Base-by-base conservation (phyloP, 2,797 vertebrate species). In the Platalea minor region DNA sequence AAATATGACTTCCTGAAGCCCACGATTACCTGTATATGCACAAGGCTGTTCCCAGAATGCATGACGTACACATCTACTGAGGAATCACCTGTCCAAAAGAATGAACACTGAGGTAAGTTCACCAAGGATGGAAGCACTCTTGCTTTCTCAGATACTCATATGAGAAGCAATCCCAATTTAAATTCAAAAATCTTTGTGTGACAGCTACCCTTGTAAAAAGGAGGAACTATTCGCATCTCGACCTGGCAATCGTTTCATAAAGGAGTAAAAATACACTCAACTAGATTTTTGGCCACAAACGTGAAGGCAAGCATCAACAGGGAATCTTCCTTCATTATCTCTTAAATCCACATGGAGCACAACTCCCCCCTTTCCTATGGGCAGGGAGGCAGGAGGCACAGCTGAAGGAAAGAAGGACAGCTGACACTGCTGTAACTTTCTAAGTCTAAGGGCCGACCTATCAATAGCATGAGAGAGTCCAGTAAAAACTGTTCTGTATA, bases 21-120 rank as follows among this genome's bases (percentile, higher is more conserved):
- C 57, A 67, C 2, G 7, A 97, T 98, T 98, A 99, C 99, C 99
- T 99, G 99, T 94, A 99, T 97, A 90, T 98, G 98, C 70, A 99
- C 98, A 82, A 98, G 98, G 96, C 98, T 99, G 92, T 93, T 98
- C 97, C 99, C 99, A 79, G 99, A 99, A 98, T 99, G 99, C 96
- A 99, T 97, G 93, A 99, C 96, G 94, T 99, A 98, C 97, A 99
- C 98, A 96, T 98, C 98, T 97, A 99, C 97, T 93, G 98, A 98
- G 39, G 98, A 98, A 96, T 98, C 98, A 88, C 98, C 99, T 99
- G 98, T 93, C 73, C 70, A 95, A 97, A 96, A 97, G 86, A 98
- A 97, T 33, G 37, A 97, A 95, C 15, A 84, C 23, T 33, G 13
- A 88, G 43, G 57, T 97, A 91, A 97, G 75, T 83, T 95, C 83